phyloP scores from a whole-genome alignment of 2,888 invertebrate genomes.

The Andrena trimmerana region DNA sequence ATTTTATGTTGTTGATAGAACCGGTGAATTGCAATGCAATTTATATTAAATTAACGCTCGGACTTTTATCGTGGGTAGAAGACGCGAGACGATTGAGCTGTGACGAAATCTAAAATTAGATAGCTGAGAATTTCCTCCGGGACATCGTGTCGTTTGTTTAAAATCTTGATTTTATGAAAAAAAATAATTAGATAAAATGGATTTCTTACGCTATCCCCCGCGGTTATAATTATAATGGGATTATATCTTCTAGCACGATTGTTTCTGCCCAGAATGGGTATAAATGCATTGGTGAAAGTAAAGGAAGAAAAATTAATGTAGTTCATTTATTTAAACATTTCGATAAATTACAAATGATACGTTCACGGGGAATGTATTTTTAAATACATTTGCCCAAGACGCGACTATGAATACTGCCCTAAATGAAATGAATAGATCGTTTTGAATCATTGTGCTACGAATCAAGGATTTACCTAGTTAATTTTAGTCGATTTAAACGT shows the following conservation, averaged over 20 bases:
- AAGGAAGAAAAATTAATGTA: not conserved
- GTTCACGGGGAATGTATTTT: not conserved
- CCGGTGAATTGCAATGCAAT: slow-evolving; percentile 24
- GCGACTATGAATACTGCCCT: not conserved
- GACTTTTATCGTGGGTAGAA: slow-evolving; percentile 37
- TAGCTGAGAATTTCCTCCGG: slow-evolving; percentile 26
- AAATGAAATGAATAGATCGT: not conserved
- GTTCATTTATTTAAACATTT: not conserved
- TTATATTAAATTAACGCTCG: slow-evolving; percentile 35
- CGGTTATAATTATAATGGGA: not conserved
- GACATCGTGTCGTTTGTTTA: slow-evolving; percentile 11
- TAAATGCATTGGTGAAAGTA: not conserved
- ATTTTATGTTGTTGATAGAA: slow-evolving; percentile 37
- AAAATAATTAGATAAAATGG: slow-evolving; percentile 3
- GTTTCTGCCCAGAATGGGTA: too few relatives aligned
- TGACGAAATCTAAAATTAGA: slow-evolving; percentile 72
- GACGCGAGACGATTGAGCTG: slow-evolving; percentile 49
- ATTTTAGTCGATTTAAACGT: not conserved
- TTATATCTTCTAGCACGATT: not conserved
- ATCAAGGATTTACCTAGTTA: not conserved
- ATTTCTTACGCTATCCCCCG: not conserved
- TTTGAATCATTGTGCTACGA: not conserved
- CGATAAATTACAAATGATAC: not conserved
- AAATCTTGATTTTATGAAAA: not conserved
- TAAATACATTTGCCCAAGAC: not conserved